Percentiles rank a stretch among this genome's conserved stretches.
Evolutionary conservation across 2,888 invertebrate genomes (phyloP).

Genomic region (Hyposoter dolosus): DNA sequence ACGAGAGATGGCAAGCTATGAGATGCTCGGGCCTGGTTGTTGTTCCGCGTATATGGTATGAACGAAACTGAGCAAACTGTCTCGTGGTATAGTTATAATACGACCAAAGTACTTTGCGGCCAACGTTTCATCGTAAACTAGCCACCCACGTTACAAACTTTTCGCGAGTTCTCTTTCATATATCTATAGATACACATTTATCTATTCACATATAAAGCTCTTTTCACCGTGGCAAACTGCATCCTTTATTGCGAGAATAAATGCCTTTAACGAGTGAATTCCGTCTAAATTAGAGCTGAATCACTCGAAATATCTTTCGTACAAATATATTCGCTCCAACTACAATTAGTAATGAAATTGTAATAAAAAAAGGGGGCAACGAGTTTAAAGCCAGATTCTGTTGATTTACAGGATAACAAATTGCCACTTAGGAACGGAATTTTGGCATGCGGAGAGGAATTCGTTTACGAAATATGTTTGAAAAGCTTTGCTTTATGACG

Average conservation of each 20-base stretch:
- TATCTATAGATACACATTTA: constrained; percentile 2
- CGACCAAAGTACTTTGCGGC: constrained; percentile 48
- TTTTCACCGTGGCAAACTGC: constrained; percentile 6
- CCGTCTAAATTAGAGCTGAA: background rate
- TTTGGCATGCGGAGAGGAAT: background rate
- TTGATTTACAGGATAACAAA: background rate
- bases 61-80: constrained; percentile 54
- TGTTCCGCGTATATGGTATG: constrained; percentile 53
- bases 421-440: background rate
- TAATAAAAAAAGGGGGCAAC: background rate
- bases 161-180: background rate
- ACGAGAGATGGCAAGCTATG: constrained; percentile 41
- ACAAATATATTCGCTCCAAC: background rate
- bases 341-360: background rate
- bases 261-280: constrained; percentile 27
- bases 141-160: constrained; percentile 26
- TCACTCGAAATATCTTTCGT: background rate
- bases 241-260: constrained; percentile 20
- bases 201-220: constrained; percentile 1
- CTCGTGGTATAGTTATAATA: constrained; percentile 25
- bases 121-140: constrained; percentile 8
- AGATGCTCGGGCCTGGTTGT: constrained; percentile 27
- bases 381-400: background rate
- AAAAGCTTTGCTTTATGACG: background rate
- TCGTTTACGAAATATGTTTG: background rate